phyloP scores from a whole-genome alignment of 2,797 vertebrate genomes.

The Novumbra hubbsi region DNA sequence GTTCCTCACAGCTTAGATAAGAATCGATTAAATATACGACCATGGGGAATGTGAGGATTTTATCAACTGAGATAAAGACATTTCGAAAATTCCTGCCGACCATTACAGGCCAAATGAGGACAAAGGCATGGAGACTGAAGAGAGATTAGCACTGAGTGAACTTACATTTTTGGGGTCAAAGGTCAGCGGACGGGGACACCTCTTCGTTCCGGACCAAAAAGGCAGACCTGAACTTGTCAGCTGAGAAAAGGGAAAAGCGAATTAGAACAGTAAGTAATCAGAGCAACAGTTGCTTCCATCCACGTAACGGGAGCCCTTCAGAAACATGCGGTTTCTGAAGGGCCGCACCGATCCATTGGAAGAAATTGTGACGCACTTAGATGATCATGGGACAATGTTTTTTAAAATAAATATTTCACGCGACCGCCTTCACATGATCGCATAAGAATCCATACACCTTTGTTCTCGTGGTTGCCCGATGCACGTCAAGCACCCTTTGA shows the following conservation, averaged over 20 bases:
- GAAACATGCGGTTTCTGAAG: background rate
- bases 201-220: constrained; percentile 85
- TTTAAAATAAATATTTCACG: background rate
- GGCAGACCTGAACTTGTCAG: constrained; percentile 71
- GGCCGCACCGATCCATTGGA: background rate
- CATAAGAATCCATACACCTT: background rate
- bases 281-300: background rate
- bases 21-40: constrained; percentile 31
- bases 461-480: background rate
- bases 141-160: background rate
- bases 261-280: constrained; percentile 11
- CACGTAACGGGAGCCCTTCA: background rate
- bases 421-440: background rate
- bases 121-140: constrained; percentile 21
- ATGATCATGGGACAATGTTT: background rate
- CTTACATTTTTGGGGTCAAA: constrained; percentile 67
- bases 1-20: constrained; percentile 43
- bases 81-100: constrained; percentile 29
- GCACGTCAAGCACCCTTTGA: background rate
- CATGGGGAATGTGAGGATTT: constrained; percentile 31
- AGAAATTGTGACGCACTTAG: background rate
- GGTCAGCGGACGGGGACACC: constrained; percentile 80
- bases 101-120: constrained; percentile 25
- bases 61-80: constrained; percentile 57
- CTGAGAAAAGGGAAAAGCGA: constrained; percentile 61